phyloP scores from a whole-genome alignment of 2,797 vertebrate genomes.

The Anniella stebbinsi region DNA sequence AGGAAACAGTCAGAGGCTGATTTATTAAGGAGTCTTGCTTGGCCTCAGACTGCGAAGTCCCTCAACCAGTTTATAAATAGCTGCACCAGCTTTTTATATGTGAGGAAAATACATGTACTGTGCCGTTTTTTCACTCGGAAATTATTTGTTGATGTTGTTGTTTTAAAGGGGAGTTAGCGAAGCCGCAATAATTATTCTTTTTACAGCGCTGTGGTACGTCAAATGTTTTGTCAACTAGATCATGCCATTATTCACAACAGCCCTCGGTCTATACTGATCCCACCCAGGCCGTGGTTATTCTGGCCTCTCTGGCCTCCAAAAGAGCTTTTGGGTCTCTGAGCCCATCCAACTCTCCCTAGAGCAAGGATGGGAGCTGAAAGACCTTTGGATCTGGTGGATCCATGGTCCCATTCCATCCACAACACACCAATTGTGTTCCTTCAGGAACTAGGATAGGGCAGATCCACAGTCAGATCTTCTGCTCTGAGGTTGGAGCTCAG shows the following conservation, averaged over 20 bases:
- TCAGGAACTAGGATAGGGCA: no score
- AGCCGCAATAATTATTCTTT: not conserved
- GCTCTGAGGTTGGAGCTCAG: no score
- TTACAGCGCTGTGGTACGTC: not conserved
- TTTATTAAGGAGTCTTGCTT: slow-evolving; percentile 2
- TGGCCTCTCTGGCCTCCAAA: no score
- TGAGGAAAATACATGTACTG: slow-evolving; percentile 5
- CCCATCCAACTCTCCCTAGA: no score
- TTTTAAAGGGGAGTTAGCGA: not conserved
- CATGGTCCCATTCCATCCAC: no score
- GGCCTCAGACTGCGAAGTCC: slow-evolving; percentile 11
- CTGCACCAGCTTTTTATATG: slow-evolving; percentile 23
- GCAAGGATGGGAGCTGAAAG: no score
- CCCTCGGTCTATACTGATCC: no score
- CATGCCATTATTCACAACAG: not conserved
- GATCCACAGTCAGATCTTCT: no score
- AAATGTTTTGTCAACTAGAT: not conserved
- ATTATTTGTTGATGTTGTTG: not conserved
- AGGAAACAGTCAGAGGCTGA: slow-evolving; percentile 40
- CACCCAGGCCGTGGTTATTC: no score
- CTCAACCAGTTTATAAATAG: slow-evolving; percentile 48
- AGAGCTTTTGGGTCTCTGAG: no score
- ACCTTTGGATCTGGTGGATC: no score
- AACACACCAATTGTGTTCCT: no score
- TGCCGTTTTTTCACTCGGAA: not conserved